A percentile compares a stretch with the other conserved stretches of the same genome.
phyloP scores from a whole-genome alignment of 1,140 invertebrate genomes.

The Teleopsis dalmanni region DNA sequence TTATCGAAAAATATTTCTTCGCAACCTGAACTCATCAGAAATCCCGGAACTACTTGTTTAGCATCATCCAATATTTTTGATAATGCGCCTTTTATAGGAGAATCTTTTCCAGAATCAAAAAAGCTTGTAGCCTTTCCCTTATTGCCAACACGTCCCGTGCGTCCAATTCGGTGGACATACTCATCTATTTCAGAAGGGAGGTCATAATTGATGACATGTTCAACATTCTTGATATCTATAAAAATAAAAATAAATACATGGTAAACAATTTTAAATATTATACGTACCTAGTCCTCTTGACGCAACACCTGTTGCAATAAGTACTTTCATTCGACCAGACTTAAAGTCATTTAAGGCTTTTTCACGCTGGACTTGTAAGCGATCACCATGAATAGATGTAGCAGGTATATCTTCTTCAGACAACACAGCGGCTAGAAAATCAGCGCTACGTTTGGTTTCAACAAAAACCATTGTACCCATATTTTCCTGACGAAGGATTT shows the following conservation, averaged over 20 bases:
- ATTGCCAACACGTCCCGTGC: constrained; percentile 91
- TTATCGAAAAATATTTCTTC: too few species aligned
- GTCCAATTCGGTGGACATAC: constrained; percentile 91
- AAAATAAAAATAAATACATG: background rate
- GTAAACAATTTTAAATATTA: too few species aligned
- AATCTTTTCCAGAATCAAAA: constrained; percentile 61
- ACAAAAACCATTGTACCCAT: constrained; percentile 78
- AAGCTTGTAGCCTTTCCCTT: constrained; percentile 83
- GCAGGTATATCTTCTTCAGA: constrained; percentile 60
- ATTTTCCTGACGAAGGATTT: constrained; percentile 2
- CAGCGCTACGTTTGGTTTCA: constrained; percentile 78
- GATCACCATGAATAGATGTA: constrained; percentile 90
- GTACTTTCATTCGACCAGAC: constrained; percentile 60
- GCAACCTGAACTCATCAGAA: too few species aligned
- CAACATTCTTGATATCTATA: constrained; percentile 52
- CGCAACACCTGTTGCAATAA: constrained; percentile 92
- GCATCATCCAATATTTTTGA: constrained; percentile 64
- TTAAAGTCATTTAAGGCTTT: constrained; percentile 78
- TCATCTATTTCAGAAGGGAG: constrained; percentile 77
- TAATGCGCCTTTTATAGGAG: constrained; percentile 54
- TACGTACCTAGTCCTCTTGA: constrained; percentile 71
- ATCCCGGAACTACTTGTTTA: constrained; percentile 57
- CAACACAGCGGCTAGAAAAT: constrained; percentile 75
- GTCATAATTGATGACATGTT: constrained; percentile 89
- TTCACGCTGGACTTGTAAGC: constrained; percentile 83